Percentiles rank a stretch among this genome's conserved stretches.
These are phyloP conservation scores for Platycheirus albimanus DNA, from an alignment of 2,888 invertebrate genomes.

Conservation along the genomic window DNA sequence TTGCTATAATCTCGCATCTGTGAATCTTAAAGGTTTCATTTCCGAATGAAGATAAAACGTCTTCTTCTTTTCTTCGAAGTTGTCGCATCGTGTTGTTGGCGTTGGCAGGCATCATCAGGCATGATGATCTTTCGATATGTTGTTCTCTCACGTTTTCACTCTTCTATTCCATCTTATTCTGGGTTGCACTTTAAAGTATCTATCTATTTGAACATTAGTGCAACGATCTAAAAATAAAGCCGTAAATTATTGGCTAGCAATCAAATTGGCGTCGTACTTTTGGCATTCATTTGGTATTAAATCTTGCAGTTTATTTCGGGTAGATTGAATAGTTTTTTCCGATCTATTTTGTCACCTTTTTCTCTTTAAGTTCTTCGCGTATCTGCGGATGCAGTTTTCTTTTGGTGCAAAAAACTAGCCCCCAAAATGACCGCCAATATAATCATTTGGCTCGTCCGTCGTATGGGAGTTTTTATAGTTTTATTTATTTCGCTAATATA, in stretches of 20 bases:
- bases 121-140: background rate
- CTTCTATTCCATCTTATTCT: background rate
- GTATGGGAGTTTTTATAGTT: background rate
- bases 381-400: constrained; percentile 6
- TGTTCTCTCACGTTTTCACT: background rate
- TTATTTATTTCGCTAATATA: background rate
- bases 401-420: background rate
- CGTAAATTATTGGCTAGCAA: constrained; percentile 75
- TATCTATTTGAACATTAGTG: constrained; percentile 50
- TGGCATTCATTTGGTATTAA: constrained; percentile 63
- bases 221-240: constrained; percentile 52
- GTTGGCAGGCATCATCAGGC: too few species aligned
- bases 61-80: background rate
- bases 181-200: constrained; percentile 12
- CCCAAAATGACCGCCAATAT: constrained; percentile 28
- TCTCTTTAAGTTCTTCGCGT: background rate
- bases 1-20: background rate
- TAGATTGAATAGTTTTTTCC: constrained; percentile 16
- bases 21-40: background rate
- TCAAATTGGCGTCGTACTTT: constrained; percentile 75
- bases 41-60: background rate
- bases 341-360: constrained; percentile 22
- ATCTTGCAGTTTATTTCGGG: constrained; percentile 56
- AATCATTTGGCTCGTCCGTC: constrained; percentile 20
- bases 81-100: background rate